A percentile compares a stretch with the other conserved stretches of the same genome.
phyloP scores from a whole-genome alignment of 2,797 vertebrate genomes.

The Serranus cabrilla region DNA sequence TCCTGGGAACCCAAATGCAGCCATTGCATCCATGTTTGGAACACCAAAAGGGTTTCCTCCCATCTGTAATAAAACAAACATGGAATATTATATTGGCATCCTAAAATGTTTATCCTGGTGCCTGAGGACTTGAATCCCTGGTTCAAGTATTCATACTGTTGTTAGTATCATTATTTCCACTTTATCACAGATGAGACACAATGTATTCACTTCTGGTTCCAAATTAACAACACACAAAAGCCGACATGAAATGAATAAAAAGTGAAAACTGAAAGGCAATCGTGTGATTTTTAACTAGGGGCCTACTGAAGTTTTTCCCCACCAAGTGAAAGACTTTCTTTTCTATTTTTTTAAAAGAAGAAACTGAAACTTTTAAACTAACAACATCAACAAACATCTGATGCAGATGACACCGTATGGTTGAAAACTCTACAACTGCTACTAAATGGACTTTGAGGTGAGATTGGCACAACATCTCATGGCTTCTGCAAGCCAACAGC shows the following conservation, averaged over 20 bases:
- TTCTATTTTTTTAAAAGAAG: not conserved
- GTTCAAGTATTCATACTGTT: not conserved
- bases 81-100: no score
- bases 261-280: not conserved
- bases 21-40: conserved; percentile 92
- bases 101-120: no score
- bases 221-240: not conserved
- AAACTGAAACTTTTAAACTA: not conserved
- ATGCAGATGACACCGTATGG: not conserved
- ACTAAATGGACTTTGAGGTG: not conserved
- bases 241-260: not conserved
- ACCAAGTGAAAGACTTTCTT: not conserved
- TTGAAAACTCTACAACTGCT: not conserved
- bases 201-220: not conserved
- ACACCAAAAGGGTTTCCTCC: conserved; percentile 93
- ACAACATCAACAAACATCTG: conserved; percentile 3
- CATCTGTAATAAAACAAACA: conserved; percentile 82
- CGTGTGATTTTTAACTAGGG: not conserved
- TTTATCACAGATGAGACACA: not conserved
- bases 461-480: not conserved
- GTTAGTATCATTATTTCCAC: not conserved
- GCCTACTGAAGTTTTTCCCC: not conserved
- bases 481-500: not conserved
- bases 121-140: no score
- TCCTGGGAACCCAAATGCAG: conserved; percentile 94